Evolutionary conservation across 2,797 vertebrate species (phyloP), one percentile per base, ranked within the genome.

Genomic region (Tympanoctomys barrerae): DNA sequence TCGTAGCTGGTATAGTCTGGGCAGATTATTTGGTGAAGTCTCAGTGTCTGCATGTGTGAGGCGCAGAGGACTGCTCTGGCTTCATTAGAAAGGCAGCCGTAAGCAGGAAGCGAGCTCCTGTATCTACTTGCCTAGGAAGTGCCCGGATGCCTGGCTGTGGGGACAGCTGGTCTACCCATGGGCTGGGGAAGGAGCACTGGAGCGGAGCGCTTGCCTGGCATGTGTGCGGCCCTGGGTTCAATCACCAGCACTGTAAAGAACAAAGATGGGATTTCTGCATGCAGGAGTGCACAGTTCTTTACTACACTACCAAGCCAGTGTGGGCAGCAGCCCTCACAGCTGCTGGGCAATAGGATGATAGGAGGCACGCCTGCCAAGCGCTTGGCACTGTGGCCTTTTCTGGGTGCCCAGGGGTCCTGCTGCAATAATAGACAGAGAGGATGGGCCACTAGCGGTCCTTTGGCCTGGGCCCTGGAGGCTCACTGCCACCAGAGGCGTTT

Each of bases 401-500:
- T 71, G 77, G 11, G 22, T 36, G 81, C n/a, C 54, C 22, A 78
- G 42, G 31, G 22, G 89, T 66, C 64, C 71, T 83, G 62, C 2
- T 68, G 39, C 46, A 91, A 61, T 84, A 62, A 83, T 33, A 57
- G 78, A 86, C 71, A 26, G 10, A 79, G 61, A 94, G 80, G 95
- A 83, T 33, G 59, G 62, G 21, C 36, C 79, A 61, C 83, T 31
- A 46, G 42, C 16, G 19, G 46, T 73, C 89, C 80, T 87, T 28
- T 78, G 61, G 68, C 13, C 87, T 19, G 0, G 4, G 75, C 62
- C 90, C 83, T 73, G 85, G 82, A 95, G 95, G 87, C 78, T 66
- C 78, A 71, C 62, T 82, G 85, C 73, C n/a, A 3, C 90, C 6
- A 21, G 96, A 96, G 78, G 90, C 88, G 75, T 97, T 93, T 96